Evolutionary conservation across 2,113 vertebrate genomes (phyloP).

Genomic region (Phyllostomus hastatus): DNA sequence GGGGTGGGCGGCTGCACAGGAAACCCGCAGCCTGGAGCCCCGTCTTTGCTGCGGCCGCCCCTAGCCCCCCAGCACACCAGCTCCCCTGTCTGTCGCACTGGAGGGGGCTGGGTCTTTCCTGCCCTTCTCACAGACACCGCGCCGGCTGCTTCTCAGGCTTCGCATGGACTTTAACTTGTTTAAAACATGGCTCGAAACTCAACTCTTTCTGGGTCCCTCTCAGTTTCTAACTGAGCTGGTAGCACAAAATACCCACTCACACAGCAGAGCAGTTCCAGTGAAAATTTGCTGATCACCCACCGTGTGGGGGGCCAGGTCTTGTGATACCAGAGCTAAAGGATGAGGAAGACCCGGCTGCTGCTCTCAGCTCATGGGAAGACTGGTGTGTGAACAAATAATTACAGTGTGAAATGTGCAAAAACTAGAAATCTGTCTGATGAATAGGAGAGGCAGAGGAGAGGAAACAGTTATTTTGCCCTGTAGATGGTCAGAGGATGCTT

Average conservation of each 20-base stretch:
- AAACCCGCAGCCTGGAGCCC: not conserved
- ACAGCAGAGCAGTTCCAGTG: not conserved
- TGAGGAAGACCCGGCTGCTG: not conserved
- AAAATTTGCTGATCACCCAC: too few species aligned
- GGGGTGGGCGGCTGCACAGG: not conserved
- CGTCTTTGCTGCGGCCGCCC: accelerated
- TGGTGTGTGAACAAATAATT: not conserved
- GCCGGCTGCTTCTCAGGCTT: not conserved
- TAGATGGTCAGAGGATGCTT: not conserved
- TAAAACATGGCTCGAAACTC: not conserved
- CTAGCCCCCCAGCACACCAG: not conserved
- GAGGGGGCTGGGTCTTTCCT: not conserved
- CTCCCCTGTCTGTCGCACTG: not conserved
- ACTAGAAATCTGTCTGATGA: not conserved
- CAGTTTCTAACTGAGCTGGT: not conserved
- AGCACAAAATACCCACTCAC: not conserved
- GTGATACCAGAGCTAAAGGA: not conserved
- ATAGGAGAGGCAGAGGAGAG: not conserved
- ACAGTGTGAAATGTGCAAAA: not conserved
- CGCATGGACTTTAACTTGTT: not conserved
- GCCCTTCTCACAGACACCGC: not conserved
- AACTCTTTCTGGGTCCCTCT: not conserved
- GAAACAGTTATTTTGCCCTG: not conserved
- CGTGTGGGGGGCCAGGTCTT: not conserved
- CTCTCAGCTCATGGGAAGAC: not conserved